Conservation (phyloP, 2,888 invertebrate species). For the Galerucella calmariensis region DNA sequence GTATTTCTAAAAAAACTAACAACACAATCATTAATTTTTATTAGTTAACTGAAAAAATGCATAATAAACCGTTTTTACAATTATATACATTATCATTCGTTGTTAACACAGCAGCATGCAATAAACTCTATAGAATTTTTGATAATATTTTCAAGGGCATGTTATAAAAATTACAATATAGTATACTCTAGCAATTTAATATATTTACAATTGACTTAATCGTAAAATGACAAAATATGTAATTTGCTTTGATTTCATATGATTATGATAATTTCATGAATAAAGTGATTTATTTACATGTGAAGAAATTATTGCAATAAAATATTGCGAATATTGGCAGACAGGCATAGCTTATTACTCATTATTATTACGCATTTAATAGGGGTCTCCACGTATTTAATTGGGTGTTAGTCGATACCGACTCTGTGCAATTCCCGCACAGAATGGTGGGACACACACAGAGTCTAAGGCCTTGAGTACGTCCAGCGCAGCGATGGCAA, state of each 20-base stretch:
- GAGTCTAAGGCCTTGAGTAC: conserved; percentile 47
- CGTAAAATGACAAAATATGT: not conserved
- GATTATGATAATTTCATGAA: not conserved
- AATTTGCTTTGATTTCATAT: not conserved
- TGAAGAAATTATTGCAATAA: conserved; percentile 12
- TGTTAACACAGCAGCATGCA: conserved; percentile 57
- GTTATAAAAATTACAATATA: conserved; percentile 31
- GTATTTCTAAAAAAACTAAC: conserved; percentile 57
- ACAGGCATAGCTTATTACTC: not conserved
- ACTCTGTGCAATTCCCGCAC: conserved; percentile 35
- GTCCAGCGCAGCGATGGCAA: conserved; percentile 31
- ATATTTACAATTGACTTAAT: conserved; percentile 4
- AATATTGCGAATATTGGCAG: not conserved
- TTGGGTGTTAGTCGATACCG: conserved; percentile 20
- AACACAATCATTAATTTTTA: conserved; percentile 52
- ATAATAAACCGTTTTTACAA: conserved; percentile 55
- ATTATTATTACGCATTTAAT: no score
- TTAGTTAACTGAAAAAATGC: conserved; percentile 54
- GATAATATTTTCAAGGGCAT: conserved; percentile 41
- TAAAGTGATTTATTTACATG: conserved; percentile 2
- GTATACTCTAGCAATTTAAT: conserved; percentile 15
- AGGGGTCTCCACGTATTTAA: no score
- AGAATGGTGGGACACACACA: conserved; percentile 43
- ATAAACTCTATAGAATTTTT: conserved; percentile 50
- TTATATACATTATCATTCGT: conserved; percentile 59